Evolutionary conservation across 1,140 invertebrate genomes (phyloP), one percentile per base, ranked within the genome.

Genomic region (Colletes latitarsis): DNA sequence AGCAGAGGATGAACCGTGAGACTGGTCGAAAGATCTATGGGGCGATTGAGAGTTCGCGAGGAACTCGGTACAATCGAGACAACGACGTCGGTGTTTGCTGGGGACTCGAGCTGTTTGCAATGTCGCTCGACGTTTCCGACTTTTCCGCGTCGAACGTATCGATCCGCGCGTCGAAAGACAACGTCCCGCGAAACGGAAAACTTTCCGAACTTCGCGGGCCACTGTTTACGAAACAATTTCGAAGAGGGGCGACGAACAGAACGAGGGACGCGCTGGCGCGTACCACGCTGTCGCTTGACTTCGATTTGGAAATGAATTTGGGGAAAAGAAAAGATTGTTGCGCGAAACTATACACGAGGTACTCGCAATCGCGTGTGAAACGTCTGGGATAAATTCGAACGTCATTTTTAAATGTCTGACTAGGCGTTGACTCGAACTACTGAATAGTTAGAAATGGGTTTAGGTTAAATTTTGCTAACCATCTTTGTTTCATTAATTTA

Each of bases 131-230:
- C 10, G 39, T 14, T 63, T 9, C 30, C 3, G 39, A 17, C 39
- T 39, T 41, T n/a, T 10, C 12, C 15, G 3, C 63, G 5, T 46
- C 41, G 30, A 46, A 19, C 41, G 43, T 49, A 67, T 67, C 64
- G 64, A 67, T 67, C n/a, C n/a, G 64, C 10, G 64, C n/a, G 64
- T 49, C 43, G 17, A 67, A 17, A 21, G 64, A 67, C 64, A 67
- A 67, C 64, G 43, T 46, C 6, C 53, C 53, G 17, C 9, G 53
- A 58, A 71, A 71, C 19, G 39, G 53, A 58, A 21, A 43, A n/a
- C n/a, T 15, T n/a, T 12, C 10, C 9, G 49, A 57, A 55, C 4
- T 57, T 57, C 17, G 62, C 14, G 1, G 19, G 6, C 6, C 4
- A 4, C 0, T 69, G 52, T 69, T 55, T 39, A 12, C 21, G 21